Evolutionary conservation across 2,797 vertebrate species (phyloP).

Genomic region (Gouania willdenowi): DNA sequence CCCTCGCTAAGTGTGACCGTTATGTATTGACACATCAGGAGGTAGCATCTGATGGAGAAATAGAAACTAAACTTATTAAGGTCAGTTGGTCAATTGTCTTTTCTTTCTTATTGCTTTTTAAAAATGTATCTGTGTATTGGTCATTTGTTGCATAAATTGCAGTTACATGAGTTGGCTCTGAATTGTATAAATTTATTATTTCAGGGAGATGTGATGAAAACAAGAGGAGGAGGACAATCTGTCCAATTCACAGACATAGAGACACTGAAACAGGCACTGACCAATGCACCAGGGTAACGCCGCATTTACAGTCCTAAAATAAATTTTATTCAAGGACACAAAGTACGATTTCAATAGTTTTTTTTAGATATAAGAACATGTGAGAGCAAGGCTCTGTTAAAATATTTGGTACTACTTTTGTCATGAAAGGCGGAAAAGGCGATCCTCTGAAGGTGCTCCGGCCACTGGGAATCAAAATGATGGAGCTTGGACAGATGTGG

Average conservation of each 20-base stretch:
- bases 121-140: too few species aligned
- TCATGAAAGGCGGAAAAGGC: slow-evolving; percentile 72
- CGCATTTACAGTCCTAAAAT: too few species aligned
- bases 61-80: slow-evolving; percentile 93
- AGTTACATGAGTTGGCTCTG: not conserved
- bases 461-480: slow-evolving; percentile 58
- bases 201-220: slow-evolving; percentile 92
- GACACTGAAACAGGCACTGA: slow-evolving; percentile 86
- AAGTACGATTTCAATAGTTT: too few species aligned
- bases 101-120: too few species aligned
- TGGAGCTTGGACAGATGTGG: slow-evolving; percentile 88
- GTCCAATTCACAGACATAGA: slow-evolving; percentile 96
- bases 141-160: too few species aligned
- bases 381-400: too few species aligned
- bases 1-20: slow-evolving; percentile 90
- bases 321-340: too few species aligned
- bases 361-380: too few species aligned
- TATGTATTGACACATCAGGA: slow-evolving; percentile 97
- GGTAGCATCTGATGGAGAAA: slow-evolving; percentile 92
- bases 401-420: too few species aligned
- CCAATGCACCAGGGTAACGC: slow-evolving; percentile 44
- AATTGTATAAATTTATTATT: not conserved
- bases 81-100: too few species aligned
- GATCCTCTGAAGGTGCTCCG: slow-evolving; percentile 65
- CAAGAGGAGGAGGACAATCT: slow-evolving; percentile 88